A percentile compares a stretch with the other conserved stretches of the same genome.
These are phyloP conservation scores for Aspidapion aeneum DNA, from an alignment of 2,888 invertebrate genomes.

Conservation along the genomic window DNA sequence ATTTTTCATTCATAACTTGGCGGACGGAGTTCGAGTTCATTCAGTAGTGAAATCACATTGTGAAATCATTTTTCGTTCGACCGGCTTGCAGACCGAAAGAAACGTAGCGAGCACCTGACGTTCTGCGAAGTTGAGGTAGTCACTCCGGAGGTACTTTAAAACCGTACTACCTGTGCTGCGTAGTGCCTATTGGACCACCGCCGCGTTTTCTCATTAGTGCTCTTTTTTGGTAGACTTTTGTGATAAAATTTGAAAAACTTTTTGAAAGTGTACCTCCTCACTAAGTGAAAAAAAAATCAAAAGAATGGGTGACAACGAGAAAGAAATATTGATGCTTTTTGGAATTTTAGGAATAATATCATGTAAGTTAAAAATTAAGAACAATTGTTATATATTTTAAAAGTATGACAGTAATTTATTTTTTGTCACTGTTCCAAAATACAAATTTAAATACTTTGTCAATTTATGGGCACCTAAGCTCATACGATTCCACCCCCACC, in stretches of 20 bases:
- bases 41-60: slow-evolving; percentile 14
- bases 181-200: neutral
- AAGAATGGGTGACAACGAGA: neutral
- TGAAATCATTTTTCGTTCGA: slow-evolving; percentile 9
- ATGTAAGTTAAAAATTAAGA: neutral
- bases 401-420: no score
- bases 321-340: neutral
- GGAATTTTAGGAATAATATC: neutral
- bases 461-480: no score
- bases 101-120: slow-evolving; percentile 5
- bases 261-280: no score
- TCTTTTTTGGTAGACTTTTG: no score
- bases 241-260: no score
- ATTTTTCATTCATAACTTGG: slow-evolving; percentile 24
- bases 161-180: neutral
- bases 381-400: no score
- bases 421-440: no score
- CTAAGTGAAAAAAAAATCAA: neutral
- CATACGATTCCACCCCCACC: no score
- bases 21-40: slow-evolving; percentile 20
- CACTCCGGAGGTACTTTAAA: neutral
- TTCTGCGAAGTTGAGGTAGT: neutral
- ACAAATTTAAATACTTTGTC: no score
- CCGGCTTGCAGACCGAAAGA: slow-evolving; percentile 13
- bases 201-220: neutral